Conservation (phyloP, 1,140 invertebrate species). For the Drosophila guanche region DNA sequence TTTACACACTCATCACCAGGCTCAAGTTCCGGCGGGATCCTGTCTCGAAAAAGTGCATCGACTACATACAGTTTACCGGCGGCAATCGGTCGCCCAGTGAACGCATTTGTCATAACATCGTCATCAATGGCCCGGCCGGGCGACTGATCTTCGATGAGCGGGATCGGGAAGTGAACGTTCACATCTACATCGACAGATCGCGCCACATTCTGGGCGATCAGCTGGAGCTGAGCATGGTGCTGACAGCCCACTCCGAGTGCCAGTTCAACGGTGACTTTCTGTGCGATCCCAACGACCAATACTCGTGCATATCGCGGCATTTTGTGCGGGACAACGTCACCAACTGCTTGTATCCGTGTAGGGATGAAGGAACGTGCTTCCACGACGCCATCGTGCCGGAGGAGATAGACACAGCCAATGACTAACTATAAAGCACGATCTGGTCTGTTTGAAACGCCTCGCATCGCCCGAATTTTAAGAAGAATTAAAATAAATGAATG, state of each 20-base stretch:
- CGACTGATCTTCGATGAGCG: constrained; percentile 72
- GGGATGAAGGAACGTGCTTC: too few relatives aligned
- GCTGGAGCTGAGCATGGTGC: constrained; percentile 73
- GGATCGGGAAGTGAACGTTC: constrained; percentile 66
- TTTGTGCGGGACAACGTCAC: too few relatives aligned
- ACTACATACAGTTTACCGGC: constrained; percentile 75
- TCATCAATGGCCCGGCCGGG: constrained; percentile 63
- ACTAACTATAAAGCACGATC: too few relatives aligned
- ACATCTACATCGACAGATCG: constrained; percentile 68
- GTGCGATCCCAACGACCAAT: too few relatives aligned
- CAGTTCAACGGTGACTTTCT: too few relatives aligned
- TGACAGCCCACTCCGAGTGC: constrained; percentile 74
- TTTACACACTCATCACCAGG: constrained; percentile 74
- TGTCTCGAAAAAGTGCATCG: constrained; percentile 64
- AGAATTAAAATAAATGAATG: too few relatives aligned
- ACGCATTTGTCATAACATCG: constrained; percentile 69
- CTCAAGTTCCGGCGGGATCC: constrained; percentile 76
- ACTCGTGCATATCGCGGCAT: too few relatives aligned
- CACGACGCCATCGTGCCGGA: too few relatives aligned
- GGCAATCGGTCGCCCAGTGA: constrained; percentile 75
- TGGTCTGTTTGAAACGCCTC: too few relatives aligned
- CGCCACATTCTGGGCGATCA: constrained; percentile 66
- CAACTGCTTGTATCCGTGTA: too few relatives aligned
- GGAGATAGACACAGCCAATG: too few relatives aligned
- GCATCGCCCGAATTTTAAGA: too few relatives aligned